Evolutionary conservation across 2,113 vertebrate genomes (phyloP), one percentile per base, ranked within the genome.

Genomic region (Ictidomys tridecemlineatus): DNA sequence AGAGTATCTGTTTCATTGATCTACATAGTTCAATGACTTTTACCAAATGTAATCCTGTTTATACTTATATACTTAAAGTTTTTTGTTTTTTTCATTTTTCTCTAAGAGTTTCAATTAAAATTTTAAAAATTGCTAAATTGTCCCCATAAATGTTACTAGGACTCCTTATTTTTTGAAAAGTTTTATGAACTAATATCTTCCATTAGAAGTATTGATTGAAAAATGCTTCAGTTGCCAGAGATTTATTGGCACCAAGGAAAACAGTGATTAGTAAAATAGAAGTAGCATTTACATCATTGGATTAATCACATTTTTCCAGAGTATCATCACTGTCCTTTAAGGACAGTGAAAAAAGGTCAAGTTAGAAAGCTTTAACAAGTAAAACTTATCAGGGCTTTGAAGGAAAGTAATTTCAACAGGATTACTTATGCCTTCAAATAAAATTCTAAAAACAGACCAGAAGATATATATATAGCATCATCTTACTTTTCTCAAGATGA

Each of bases 341-440:
- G 22, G 5, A 96, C 93, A 94, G 10, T 82, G 95, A 93, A 86
- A 28, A 37, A 96, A 88, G 91, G 53, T 97, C 63, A 72, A 96
- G 92, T 91, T 96, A 89, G 28, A 96, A 51, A 11, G 86, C 85
- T 98, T 76, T 63, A 97, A 20, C 91, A 97, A 91, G 13, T 97
- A 42, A 45, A 82, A 94, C 95, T 97, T 93, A 94, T 97, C 89
- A 18, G 8, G 3, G 87, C 16, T 94, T 85, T 82, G 51, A 82
- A 65, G 76, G 79, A 97, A 95, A 96, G 78, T 76, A 63, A 85
- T 70, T 97, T 93, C n/a, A 61, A 48, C 86, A 93, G 95, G 83
- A 61, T 91, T 97, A 86, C 96, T 97, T 96, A 80, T 65, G 9
- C 37, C 7, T 89, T 85, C 83, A 93, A 91, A 56, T 84, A 2